Base-by-base conservation (phyloP, 2,888 invertebrate species). In the Drosophila picticornis region DNA sequence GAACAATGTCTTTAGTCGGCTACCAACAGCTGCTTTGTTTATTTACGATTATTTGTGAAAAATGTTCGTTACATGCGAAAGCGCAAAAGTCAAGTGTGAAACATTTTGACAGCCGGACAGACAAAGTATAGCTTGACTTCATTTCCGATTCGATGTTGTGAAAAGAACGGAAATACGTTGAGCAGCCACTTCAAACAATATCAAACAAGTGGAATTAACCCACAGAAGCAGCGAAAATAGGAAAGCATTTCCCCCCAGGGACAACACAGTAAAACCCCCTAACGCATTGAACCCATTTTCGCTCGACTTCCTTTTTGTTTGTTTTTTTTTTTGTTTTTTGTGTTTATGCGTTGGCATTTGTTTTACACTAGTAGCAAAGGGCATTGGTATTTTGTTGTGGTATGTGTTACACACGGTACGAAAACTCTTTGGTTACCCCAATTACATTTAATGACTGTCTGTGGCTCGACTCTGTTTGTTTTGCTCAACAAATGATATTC, bases 131-230 rank as follows among this genome's bases (percentile, higher is more conserved):
- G 58, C 76, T 62, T 73, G 77, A 84, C 77, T 80, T 82, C 76
- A 84, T 84, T 89, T 89, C 90, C 85, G 84, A 59, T 84, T 84
- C 77, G 64, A 69, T 59, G 58, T 55, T 70, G 68, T 56, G 59
- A 66, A 71, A 80, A 71, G 34, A 48, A 43, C 64, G 73, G 73
- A 75, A 73, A 68, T 64, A 55, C 55, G 60, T 36, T 68, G 31
- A 36, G 36, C 57, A 50, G 43, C 72, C 48, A 63, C 59, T 72
- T 55, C 69, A 65, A 74, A 74, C 70, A 73, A 86, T 77, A 75
- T 77, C 78, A 72, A 46, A 73, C 78, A 76, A 78, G 77, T 76
- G 71, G 67, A 27, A 57, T 25, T 48, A 52, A n/a, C 48, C 56
- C 29, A n/a, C 34, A 27, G 31, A 31, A 40, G n/a, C 16, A 16